Evolutionary conservation across 2,888 invertebrate genomes (phyloP).

Genomic region (Leucoma salicis): DNA sequence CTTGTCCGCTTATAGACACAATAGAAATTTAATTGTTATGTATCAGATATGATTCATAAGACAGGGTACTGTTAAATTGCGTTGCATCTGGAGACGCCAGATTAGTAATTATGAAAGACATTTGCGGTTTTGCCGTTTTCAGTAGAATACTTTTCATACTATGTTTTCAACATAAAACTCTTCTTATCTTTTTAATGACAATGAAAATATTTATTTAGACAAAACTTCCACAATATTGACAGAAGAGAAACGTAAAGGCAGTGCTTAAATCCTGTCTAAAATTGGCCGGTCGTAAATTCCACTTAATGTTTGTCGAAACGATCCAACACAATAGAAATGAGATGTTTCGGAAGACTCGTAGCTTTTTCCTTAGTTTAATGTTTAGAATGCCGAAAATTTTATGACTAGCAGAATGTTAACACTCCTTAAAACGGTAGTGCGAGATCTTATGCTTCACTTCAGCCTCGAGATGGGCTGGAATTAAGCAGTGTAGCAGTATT

Average conservation of each 20-base stretch:
- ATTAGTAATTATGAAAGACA: too few species aligned
- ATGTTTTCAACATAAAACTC: neutral
- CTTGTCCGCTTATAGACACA: too few species aligned
- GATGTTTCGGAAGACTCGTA: conserved; percentile 34
- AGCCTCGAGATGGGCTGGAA: too few species aligned
- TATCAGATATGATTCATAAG: too few species aligned
- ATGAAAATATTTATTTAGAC: conserved; percentile 40
- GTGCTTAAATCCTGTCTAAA: conserved; percentile 62
- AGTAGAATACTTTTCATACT: neutral
- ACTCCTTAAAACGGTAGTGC: conserved; percentile 41
- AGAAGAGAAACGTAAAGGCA: conserved; percentile 44
- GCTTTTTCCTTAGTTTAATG: conserved; percentile 45
- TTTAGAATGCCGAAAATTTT: conserved; percentile 46
- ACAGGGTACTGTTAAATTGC: too few species aligned
- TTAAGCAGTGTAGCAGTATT: too few species aligned
- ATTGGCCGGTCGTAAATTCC: conserved; percentile 58
- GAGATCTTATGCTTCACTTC: too few species aligned
- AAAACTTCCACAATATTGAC: conserved; percentile 34
- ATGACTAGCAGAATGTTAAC: conserved; percentile 44
- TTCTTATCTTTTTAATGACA: neutral
- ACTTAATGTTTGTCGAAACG: conserved; percentile 58
- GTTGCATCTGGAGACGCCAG: too few species aligned
- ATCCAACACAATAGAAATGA: conserved; percentile 49
- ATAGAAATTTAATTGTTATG: too few species aligned
- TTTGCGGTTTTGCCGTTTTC: too few species aligned